Evolutionary conservation across 2,113 vertebrate genomes (phyloP).

Genomic region (Hemibagrus wyckioides): DNA sequence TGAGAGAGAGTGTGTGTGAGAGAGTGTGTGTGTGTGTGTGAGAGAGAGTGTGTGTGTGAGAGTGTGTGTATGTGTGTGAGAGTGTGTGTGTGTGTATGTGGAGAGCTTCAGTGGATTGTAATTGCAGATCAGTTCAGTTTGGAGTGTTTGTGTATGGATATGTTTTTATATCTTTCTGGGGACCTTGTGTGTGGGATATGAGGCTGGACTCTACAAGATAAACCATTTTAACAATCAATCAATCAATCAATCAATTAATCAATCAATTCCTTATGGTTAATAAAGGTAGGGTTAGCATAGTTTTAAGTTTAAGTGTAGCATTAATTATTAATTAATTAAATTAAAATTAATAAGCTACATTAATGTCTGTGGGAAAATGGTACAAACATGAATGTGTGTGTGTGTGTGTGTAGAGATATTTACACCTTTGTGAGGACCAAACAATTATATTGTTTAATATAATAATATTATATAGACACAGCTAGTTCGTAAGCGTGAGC

Average conservation of each 20-base stretch:
- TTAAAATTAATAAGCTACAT: too few species aligned
- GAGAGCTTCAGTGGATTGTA: constrained; percentile 7
- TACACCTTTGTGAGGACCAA: too few species aligned
- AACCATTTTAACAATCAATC: too few species aligned
- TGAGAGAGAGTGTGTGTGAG: not conserved
- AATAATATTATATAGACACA: too few species aligned
- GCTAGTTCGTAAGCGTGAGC: not conserved
- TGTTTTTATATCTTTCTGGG: constrained; percentile 31
- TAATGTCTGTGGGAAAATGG: too few species aligned
- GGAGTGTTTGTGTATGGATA: constrained; percentile 29
- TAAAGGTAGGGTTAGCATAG: too few species aligned
- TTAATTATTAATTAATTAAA: too few species aligned
- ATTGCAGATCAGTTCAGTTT: constrained; percentile 31
- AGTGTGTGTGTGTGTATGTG: not conserved
- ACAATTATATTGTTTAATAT: too few species aligned
- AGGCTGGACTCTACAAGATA: not conserved
- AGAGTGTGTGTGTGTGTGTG: not conserved
- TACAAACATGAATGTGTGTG: constrained; percentile 13
- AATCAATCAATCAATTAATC: too few species aligned
- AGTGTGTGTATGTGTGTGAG: not conserved
- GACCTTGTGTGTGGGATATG: not conserved
- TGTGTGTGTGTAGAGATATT: too few species aligned
- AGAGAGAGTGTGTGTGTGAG: not conserved
- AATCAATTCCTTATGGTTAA: too few species aligned
- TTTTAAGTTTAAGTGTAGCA: too few species aligned